Base-by-base conservation (phyloP, 2,797 vertebrate species). In the Sebastes trivittatus region DNA sequence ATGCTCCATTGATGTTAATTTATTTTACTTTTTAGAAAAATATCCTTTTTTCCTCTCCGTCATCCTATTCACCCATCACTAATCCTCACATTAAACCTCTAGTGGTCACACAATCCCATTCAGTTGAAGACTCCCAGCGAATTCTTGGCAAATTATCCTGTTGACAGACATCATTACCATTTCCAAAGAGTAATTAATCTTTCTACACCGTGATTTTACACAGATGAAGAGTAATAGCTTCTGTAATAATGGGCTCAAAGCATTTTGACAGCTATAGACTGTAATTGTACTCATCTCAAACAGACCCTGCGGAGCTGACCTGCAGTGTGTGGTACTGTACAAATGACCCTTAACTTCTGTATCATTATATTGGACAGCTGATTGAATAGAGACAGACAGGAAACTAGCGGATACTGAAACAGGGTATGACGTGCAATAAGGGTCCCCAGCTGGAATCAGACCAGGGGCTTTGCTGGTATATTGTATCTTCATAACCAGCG, bases 111-210 rank as follows among this genome's bases (percentile, higher is more conserved):
- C 84, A 89, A 71, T 89, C 60, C 1, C 73, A 88, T 82, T 88
- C 78, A 66, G 77, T 86, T 75, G 65, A 78, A 87, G 80, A 85
- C 83, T 86, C 72, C 64, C 77, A 68, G 76, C 9, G 29, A 89
- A 91, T 90, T 84, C 54, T 80, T 63, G 74, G 71, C 64, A 72
- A 90, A 89, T 85, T 54, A 91, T 89, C 72, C 78, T 88, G 73
- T 91, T 90, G 90, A 89, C 87, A 87, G 89, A 86, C 88, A 80
- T 91, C 85, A 89, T 92, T 91, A 91, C 75, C 81, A 78, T 77
- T 25, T 87, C 63, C 27, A 68, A 78, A 78, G 77, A 58, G 30
- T 80, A 87, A 91, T 92, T 89, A 88, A 84, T 88, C 82, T 89
- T 88, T 90, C 77, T 78, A 85, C 74, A 61, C 70, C 16, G 65